Evolutionary conservation across 2,113 vertebrate species (phyloP).

Genomic region (Nestor notabilis): DNA sequence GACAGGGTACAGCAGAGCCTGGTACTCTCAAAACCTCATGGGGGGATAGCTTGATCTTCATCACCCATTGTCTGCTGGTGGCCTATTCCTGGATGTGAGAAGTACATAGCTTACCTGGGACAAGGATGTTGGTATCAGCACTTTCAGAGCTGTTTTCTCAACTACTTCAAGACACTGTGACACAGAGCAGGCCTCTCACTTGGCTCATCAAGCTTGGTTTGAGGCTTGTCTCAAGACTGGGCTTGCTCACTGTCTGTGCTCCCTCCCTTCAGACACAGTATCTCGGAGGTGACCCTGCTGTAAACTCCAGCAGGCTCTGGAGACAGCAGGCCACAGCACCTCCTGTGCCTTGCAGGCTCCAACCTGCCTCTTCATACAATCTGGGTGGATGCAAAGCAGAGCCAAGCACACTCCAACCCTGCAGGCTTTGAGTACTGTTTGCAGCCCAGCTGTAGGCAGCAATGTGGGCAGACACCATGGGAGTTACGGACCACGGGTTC

Average conservation of each 20-base stretch:
- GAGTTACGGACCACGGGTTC: accelerated
- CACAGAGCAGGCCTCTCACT: not conserved
- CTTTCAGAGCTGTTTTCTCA: not conserved
- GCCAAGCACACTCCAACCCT: not conserved
- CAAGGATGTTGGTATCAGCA: not conserved
- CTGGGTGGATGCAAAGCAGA: not conserved
- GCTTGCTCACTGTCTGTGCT: not conserved
- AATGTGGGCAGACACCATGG: not conserved
- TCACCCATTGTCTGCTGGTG: not conserved
- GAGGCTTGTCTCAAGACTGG: not conserved
- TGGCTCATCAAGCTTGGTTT: not conserved
- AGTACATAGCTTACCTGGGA: not conserved
- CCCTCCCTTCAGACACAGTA: not conserved
- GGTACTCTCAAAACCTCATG: not conserved
- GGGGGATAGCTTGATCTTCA: not conserved
- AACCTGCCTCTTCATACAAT: not conserved
- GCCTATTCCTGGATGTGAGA: not conserved
- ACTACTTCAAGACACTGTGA: not conserved
- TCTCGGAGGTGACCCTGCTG: accelerated
- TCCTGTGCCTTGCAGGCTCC: not conserved
- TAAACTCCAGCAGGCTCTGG: not conserved
- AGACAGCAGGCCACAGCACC: accelerated
- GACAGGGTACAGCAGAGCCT: not conserved
- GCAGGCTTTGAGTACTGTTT: not conserved
- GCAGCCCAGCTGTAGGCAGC: not conserved